phyloP scores from a whole-genome alignment of 1,140 invertebrate species.

The Ylistrum balloti region DNA sequence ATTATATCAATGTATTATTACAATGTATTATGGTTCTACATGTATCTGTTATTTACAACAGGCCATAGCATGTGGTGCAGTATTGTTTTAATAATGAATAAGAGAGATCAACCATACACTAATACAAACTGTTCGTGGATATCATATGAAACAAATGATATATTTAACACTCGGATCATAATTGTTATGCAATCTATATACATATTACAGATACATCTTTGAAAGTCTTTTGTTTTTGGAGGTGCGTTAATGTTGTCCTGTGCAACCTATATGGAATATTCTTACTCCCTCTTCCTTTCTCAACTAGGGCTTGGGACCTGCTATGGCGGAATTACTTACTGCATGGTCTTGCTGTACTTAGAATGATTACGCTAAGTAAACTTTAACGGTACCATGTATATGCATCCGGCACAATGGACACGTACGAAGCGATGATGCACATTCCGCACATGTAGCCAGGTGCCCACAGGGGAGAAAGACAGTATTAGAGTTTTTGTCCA shows the following conservation, averaged over 20 bases:
- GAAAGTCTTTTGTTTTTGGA: too few species aligned
- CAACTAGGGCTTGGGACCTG: background rate
- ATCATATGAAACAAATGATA: too few species aligned
- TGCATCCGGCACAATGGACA: constrained; percentile 91
- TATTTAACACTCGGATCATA: too few species aligned
- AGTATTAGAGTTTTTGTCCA: constrained; percentile 92
- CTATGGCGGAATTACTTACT: background rate
- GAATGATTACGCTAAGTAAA: constrained; percentile 47
- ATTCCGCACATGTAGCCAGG: constrained; percentile 90
- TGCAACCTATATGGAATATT: too few species aligned
- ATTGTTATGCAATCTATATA: background rate
- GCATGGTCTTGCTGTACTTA: background rate
- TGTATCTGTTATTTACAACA: too few species aligned
- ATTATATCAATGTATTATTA: too few species aligned
- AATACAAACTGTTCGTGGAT: too few species aligned
- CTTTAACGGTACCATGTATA: constrained; percentile 66
- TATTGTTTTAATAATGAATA: too few species aligned
- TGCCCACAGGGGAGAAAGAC: constrained; percentile 96
- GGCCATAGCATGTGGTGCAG: too few species aligned
- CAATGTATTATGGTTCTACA: too few species aligned
- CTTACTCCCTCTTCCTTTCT: background rate
- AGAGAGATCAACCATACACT: too few species aligned
- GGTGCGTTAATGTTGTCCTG: too few species aligned
- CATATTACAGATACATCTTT: background rate
- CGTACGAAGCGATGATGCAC: constrained; percentile 88